Percentiles rank a stretch among this genome's conserved stretches.
phyloP scores from a whole-genome alignment of 2,888 invertebrate species.

The Drosophila paramelanica region DNA sequence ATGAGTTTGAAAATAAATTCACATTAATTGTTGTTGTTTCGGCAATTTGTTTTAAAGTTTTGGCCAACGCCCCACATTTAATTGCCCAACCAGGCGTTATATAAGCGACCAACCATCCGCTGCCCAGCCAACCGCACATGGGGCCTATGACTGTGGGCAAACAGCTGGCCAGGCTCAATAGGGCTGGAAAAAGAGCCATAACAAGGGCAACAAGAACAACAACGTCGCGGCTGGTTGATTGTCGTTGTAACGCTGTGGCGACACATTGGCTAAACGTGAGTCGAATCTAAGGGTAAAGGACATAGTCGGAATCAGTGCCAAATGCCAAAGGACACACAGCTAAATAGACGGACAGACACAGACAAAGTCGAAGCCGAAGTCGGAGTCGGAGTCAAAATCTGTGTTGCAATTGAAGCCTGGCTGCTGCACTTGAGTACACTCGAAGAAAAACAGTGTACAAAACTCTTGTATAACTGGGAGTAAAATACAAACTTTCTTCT shows the following conservation, averaged over 20 bases:
- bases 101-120: slow-evolving; percentile 8
- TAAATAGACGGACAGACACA: slow-evolving; percentile 4
- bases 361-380: slow-evolving; percentile 15
- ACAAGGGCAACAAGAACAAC: slow-evolving; percentile 14
- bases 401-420: slow-evolving; percentile 23
- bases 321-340: slow-evolving; percentile 31
- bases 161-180: slow-evolving; percentile 17
- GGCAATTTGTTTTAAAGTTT: slow-evolving; percentile 73
- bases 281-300: slow-evolving; percentile 48
- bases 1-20: slow-evolving; percentile 75
- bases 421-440: slow-evolving; percentile 64
- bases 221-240: slow-evolving; percentile 69
- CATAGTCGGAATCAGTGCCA: slow-evolving; percentile 26
- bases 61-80: slow-evolving; percentile 44
- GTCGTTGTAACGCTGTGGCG: slow-evolving; percentile 62
- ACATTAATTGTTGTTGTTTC: slow-evolving; percentile 72
- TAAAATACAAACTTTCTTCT: no score
- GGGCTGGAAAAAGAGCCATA: slow-evolving; percentile 4
- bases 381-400: slow-evolving; percentile 13
- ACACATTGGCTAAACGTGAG: slow-evolving; percentile 77
- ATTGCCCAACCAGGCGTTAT: slow-evolving; percentile 57
- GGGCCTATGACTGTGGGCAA: slow-evolving; percentile 31
- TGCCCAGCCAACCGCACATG: slow-evolving; percentile 24
- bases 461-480: no score
- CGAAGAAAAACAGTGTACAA: neutral